Evolutionary conservation across 2,888 invertebrate genomes (phyloP).

Genomic region (Oxyteleia sp.): DNA sequence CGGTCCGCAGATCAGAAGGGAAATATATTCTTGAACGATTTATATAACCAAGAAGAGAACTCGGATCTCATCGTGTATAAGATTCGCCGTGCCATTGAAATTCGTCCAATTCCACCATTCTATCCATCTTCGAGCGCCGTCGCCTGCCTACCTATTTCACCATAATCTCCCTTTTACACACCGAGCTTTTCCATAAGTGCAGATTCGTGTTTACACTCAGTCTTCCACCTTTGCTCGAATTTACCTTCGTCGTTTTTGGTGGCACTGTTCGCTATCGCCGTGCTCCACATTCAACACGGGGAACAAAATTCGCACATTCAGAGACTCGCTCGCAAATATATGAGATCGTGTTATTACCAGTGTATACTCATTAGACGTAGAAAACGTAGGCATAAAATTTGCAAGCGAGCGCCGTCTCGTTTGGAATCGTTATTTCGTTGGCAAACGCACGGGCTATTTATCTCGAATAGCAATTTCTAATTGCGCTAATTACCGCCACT

Average conservation of each 20-base stretch:
- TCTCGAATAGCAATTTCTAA: neutral
- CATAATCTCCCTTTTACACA: constrained; percentile 74
- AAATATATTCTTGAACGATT: constrained; percentile 69
- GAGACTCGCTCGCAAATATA: constrained; percentile 32
- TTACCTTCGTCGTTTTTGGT: constrained; percentile 53
- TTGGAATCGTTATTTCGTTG: constrained; percentile 19
- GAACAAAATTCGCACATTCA: constrained; percentile 49
- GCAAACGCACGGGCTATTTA: constrained; percentile 25
- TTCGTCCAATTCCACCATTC: constrained; percentile 70
- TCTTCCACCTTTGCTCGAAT: constrained; percentile 68
- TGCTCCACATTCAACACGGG: constrained; percentile 17
- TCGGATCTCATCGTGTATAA: constrained; percentile 68
- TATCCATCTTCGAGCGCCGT: constrained; percentile 64
- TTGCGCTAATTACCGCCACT: constrained; percentile 38
- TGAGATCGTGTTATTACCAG: constrained; percentile 50
- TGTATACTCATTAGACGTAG: constrained; percentile 57
- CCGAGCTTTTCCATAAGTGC: constrained; percentile 78
- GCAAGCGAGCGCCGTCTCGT: constrained; percentile 15
- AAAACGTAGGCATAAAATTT: constrained; percentile 41
- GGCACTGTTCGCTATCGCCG: constrained; percentile 24
- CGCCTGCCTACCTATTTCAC: constrained; percentile 64
- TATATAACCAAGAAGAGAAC: constrained; percentile 67
- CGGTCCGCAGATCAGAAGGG: constrained; percentile 49
- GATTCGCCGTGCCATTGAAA: constrained; percentile 71
- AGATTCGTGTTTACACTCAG: constrained; percentile 81